Base-by-base conservation (phyloP, 30 jellyfish, hydroid and myxozoan genomes). In the Aurelia sp. region DNA sequence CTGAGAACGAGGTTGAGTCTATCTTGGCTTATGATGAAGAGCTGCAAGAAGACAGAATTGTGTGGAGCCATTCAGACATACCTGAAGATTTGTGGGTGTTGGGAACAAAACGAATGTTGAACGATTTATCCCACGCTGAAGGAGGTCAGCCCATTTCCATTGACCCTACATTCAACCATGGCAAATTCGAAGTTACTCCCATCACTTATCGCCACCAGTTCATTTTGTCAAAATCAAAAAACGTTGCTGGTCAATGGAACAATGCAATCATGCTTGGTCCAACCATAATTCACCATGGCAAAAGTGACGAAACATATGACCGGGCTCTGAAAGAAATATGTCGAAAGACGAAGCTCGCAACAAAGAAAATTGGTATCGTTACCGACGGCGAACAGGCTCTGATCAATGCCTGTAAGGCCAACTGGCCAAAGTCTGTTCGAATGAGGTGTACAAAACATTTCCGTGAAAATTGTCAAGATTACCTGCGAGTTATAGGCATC, bases 371-470 rank as follows among this genome's bases (percentile, higher is more conserved):
- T 48, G 85, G 85, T n/a, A 10, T 74, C 17, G 30, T 74, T 6
- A 74, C 85, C 3, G 85, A 74, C 51, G 85, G 85, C 74, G 74
- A 74, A 48, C 24, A 16, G 20, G 85, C 85, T 12, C n/a, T 74
- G 22, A 74, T 74, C n/a, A 16, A 51, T 16, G 85, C 85, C 13
- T 74, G 85, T 48, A 35, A 74, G 53, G 35, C 17, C 20, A 51
- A 40, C 18, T 74, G 44, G 7, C 13, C 72, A 19, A 74, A 74
- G 72, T 18, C 85, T 9, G 30, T 24, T 9, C 51, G 15, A 3
- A 21, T 74, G 18, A 31, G 85, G 13, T 74, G 85, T 33, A 74
- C 85, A 50, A 74, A 40, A 17, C 74, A 74, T 57, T 74, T 74
- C 30, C n/a, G 44, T 15, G 52, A 57, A 24, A 57, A 74, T 51